phyloP scores from a whole-genome alignment of 2,113 vertebrate genomes.

The Pandion haliaetus region DNA sequence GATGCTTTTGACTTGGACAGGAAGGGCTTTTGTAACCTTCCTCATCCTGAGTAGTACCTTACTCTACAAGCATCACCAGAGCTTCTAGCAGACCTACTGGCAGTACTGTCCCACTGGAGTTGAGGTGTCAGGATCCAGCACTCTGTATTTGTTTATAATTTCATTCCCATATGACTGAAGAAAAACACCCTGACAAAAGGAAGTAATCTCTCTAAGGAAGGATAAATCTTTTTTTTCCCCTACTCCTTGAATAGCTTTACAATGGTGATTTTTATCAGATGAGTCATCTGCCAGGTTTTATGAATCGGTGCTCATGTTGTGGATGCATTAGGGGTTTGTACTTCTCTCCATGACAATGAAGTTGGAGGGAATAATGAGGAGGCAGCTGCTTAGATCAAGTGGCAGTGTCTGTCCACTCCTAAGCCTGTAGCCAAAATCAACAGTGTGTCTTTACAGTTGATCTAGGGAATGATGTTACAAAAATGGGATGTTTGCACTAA shows the following conservation, averaged over 20 bases:
- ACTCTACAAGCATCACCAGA: not conserved
- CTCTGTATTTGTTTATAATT: not conserved
- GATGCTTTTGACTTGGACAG: not conserved
- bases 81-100: not conserved
- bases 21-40: not conserved
- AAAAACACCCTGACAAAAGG: conserved; percentile 18
- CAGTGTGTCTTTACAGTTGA: conserved; percentile 22
- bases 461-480: conserved; percentile 29
- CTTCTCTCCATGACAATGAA: conserved; percentile 41
- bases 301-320: not conserved
- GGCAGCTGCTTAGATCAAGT: conserved; percentile 46
- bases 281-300: conserved; percentile 48
- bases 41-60: not conserved
- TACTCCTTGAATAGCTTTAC: not conserved
- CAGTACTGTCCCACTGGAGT: not conserved
- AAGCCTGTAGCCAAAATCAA: conserved; percentile 51
- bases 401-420: conserved; percentile 30
- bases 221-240: not conserved
- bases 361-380: not conserved
- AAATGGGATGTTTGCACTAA: conserved; percentile 48
- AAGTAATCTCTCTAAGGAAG: conserved; percentile 19
- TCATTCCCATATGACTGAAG: not conserved
- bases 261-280: conserved; percentile 50
- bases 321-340: conserved; percentile 37
- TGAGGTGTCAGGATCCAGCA: not conserved